Evolutionary conservation across 2,113 vertebrate species (phyloP).

Genomic region (Channa maculata): DNA sequence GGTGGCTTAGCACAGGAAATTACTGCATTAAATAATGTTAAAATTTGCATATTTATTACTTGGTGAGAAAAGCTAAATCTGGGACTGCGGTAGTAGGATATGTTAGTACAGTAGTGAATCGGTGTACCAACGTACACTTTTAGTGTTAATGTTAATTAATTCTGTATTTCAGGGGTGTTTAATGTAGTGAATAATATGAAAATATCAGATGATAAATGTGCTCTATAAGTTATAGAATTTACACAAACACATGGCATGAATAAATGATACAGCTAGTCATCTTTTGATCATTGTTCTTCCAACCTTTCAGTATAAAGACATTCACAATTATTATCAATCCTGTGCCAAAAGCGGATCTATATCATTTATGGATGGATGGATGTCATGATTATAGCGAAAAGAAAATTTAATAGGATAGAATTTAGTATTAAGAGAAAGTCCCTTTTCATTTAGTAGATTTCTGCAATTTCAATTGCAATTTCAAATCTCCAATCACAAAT

Average conservation of each 20-base stretch:
- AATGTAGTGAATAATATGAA: too few species aligned
- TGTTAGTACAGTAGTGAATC: slow-evolving; percentile 43
- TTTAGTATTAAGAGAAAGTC: slow-evolving; percentile 6
- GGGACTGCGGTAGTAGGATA: not conserved
- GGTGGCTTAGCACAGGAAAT: slow-evolving; percentile 2
- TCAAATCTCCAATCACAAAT: slow-evolving; percentile 21
- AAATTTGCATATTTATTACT: slow-evolving; percentile 42
- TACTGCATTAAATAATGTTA: slow-evolving; percentile 19
- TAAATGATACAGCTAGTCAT: too few species aligned
- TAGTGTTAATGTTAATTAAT: not conserved
- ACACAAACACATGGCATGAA: too few species aligned
- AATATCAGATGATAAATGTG: too few species aligned
- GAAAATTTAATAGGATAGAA: slow-evolving; percentile 28
- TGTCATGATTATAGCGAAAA: not conserved
- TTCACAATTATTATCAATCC: too few species aligned
- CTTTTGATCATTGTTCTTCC: too few species aligned
- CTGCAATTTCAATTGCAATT: slow-evolving; percentile 4
- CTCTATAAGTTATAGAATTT: too few species aligned
- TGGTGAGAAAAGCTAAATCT: not conserved
- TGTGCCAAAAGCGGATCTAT: too few species aligned
- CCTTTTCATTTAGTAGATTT: slow-evolving; percentile 36
- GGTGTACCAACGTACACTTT: slow-evolving; percentile 1
- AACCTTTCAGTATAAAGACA: too few species aligned
- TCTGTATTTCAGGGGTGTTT: not conserved
- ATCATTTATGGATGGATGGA: too few species aligned